phyloP scores from a whole-genome alignment of 2,888 invertebrate species.

The Papilio gigon region DNA sequence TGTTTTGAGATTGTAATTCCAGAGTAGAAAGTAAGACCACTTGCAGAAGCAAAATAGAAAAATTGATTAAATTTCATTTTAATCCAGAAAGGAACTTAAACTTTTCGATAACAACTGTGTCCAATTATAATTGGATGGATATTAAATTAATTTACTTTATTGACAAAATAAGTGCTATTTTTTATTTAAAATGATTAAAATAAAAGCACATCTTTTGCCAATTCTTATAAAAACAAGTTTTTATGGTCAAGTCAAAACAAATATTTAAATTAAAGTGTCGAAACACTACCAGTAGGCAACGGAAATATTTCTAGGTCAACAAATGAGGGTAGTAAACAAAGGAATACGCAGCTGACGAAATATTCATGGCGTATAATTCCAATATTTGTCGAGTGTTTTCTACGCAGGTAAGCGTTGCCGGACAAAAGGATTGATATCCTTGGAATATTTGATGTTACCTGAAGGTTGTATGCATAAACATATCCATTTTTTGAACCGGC shows the following conservation, averaged over 20 bases:
- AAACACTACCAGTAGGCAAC: conserved; percentile 37
- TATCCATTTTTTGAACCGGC: conserved; percentile 89
- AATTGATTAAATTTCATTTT: too few species aligned
- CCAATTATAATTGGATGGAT: too few species aligned
- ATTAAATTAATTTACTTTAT: too few species aligned
- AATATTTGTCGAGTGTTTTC: conserved; percentile 44
- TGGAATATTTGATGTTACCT: conserved; percentile 81
- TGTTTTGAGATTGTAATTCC: too few species aligned
- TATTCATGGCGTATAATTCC: conserved; percentile 37
- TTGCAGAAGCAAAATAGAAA: too few species aligned
- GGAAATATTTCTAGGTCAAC: conserved; percentile 69
- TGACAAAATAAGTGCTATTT: too few species aligned
- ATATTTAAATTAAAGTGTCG: conserved; percentile 14
- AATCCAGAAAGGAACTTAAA: too few species aligned
- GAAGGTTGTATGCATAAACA: conserved; percentile 90
- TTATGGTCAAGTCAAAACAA: conserved; percentile 33
- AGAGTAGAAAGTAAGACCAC: too few species aligned
- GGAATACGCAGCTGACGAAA: conserved; percentile 54
- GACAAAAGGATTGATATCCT: conserved; percentile 53
- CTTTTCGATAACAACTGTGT: too few species aligned
- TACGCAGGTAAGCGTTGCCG: conserved; percentile 49
- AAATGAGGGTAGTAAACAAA: conserved; percentile 74
- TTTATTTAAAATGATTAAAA: conserved; percentile 14
- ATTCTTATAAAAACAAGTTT: conserved; percentile 14
- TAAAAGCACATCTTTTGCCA: conserved; percentile 10